Evolutionary conservation across 2,797 vertebrate genomes (phyloP), one percentile per base, ranked within the genome.

Genomic region (Pantherophis vulpinus): DNA sequence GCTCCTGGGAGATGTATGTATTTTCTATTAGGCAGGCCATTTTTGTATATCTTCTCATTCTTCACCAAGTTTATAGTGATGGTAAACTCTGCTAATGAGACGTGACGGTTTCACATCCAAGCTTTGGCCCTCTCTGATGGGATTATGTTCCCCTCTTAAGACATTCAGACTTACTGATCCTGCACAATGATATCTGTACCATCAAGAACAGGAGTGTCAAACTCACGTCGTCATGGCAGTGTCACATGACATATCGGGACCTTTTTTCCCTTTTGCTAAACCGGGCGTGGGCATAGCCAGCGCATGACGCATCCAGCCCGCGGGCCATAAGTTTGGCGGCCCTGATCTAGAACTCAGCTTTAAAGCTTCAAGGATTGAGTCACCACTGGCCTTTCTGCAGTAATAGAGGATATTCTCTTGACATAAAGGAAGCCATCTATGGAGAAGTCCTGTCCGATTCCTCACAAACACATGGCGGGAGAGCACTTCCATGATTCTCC

Each of bases 291-390:
- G 56, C 56, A 58, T 58, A 16, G 56, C 56, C 16, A 58, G 16
- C 16, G 4, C 1, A 16, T 18, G 16, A 58, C 1, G 16, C 16
- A 18, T 58, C 56, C 4, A 1, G 56, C 56, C 16, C 1, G 5
- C 0, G 5, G 56, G 13, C 4, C 4, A 0, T 1, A 3, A 58
- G 16, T 18, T 58, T 58, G 14, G 16, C 14, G 1, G 16, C 16
- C 56, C 56, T 58, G 56, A 79, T 79, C 18, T 79, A 23, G 9
- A 79, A 79, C 4, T 79, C 37, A 79, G 74, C 9, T 79, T 79
- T 79, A 79, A 42, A 79, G 37, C 9, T 42, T 47, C 37, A 9
- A 9, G 74, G 37, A 79, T 23, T 42, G 20, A 42, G 74, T 25
- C 18, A 11, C 37, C 23, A 42, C 9, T 23, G 37, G 37, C 74